Evolutionary conservation across 92 coral and sea anemone species (phyloP), one percentile per base, ranked within the genome.

Genomic region (Palythoa grandis): DNA sequence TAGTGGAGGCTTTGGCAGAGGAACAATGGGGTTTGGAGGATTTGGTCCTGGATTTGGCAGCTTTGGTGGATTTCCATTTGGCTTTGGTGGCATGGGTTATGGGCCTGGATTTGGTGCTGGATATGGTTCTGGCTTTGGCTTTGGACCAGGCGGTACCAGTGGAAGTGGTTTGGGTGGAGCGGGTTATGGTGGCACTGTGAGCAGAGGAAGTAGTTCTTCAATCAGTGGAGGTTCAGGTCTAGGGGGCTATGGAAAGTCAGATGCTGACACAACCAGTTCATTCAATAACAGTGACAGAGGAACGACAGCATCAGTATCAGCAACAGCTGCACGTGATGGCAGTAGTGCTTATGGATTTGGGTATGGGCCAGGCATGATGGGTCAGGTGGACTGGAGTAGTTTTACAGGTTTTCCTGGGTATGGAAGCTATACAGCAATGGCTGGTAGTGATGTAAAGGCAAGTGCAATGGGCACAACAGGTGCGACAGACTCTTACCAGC

Each of bases 361-460:
- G 16, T 77, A 77, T 29, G 82, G 69, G 6, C 57, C 75, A 56
- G 87, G 87, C 52, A 85, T 85, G 82, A 52, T 75, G 35, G 57
- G 38, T 10, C 69, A 77, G 82, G 69, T 17, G 17, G 88, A 78
- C 56, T 85, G 91, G 91, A 82, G 91, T 52, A 88, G 68, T 35
- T 82, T 88, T 57, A 60, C 86, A 52, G 91, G 87, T 25, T 79
- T 86, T 70, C 85, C 89, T 52, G 95, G 92, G 35, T 91, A 87
- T 77, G 88, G 85, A 9, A 57, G 58, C 70, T 77, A 77, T 12
- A 69, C 82, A 57, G 82, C 69, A 52, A 57, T 77, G 82, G 87
- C 82, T 3, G 88, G 68, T 65, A 90, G 77, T 6, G 67, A 74
- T 23, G 89, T 56, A 7, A 87, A 78, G 24, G 39, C 90, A 15